Evolutionary conservation across 2,113 vertebrate species (phyloP), one percentile per base, ranked within the genome.

Genomic region (Catharus minimus): DNA sequence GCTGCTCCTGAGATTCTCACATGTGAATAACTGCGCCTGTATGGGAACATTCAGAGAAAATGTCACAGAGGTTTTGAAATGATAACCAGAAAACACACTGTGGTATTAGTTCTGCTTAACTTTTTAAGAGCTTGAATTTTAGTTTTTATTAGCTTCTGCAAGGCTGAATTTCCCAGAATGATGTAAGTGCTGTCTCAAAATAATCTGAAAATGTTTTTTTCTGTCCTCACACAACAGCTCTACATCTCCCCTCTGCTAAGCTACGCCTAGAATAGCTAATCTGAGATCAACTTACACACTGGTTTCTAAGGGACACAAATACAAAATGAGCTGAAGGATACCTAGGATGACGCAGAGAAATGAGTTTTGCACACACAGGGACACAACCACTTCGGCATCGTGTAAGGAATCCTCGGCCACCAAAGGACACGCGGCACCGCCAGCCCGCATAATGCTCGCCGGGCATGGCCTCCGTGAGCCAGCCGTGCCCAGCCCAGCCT

Each of bases 131-230:
- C 53, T 53, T 73, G 62, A 79, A 82, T 93, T 93, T 86, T 84
- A 92, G 66, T 44, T 90, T 88, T 91, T 72, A 66, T 80, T 77
- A 92, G 53, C 49, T 57, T 78, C 77, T 90, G n/a, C 30, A 58
- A 61, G 39, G 64, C 68, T 86, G 61, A 82, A 89, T 94, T 96
- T 95, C 93, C 72, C 86, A 93, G 68, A 92, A 88, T 41, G n/a
- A 92, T 62, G 66, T 71, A 92, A 88, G 0, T 60, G 18, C 4
- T 69, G 30, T 44, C 64, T 89, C 64, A 85, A 80, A 88, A 81
- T 83, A 2, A 73, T 39, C 47, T 89, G 62, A 80, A 93, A 87
- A 68, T 19, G 4, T 18, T 79, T 85, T 75, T 43, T 67, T n/a
- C 83, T 47, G 57, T 56, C 55, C 47, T 74, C 28, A 60, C 27